Percentiles rank a stretch among this genome's conserved stretches.
These are phyloP conservation scores for Martes flavigula DNA, from an alignment of 2,797 vertebrate genomes.

Conservation along the genomic window DNA sequence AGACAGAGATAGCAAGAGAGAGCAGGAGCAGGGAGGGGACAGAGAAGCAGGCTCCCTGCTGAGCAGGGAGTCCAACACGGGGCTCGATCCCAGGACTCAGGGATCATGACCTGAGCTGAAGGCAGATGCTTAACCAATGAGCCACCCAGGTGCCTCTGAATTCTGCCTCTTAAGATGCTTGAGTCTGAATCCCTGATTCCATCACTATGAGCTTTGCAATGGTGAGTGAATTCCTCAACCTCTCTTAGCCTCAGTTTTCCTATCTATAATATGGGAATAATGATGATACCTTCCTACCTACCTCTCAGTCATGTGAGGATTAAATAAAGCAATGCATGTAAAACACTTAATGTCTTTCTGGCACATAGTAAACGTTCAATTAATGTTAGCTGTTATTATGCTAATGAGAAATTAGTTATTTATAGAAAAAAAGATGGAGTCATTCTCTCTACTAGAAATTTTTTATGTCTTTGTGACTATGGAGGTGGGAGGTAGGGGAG, in stretches of 20 bases:
- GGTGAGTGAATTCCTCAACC: not conserved
- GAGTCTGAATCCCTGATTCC: not conserved
- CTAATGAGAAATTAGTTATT: not conserved
- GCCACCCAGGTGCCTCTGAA: not conserved
- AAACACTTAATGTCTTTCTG: not conserved
- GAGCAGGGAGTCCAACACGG: too few relatives aligned
- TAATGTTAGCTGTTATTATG: not conserved
- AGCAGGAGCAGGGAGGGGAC: not conserved
- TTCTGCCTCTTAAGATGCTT: not conserved
- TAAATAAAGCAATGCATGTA: not conserved
- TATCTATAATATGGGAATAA: not conserved
- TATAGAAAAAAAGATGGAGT: not conserved
- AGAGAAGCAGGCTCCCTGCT: not conserved
- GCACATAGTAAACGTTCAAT: not conserved
- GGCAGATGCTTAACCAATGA: not conserved
- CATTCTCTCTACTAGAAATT: not conserved
- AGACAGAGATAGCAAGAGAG: not conserved
- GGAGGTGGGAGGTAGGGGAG: not conserved
- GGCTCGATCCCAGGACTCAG: not conserved
- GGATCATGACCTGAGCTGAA: not conserved
- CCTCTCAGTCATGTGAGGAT: not conserved
- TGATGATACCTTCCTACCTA: not conserved
- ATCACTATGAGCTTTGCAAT: not conserved
- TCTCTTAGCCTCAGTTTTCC: not conserved
- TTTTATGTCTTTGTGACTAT: not conserved